Evolutionary conservation across 2,888 invertebrate genomes (phyloP).

Genomic region (Lutraria lutraria): DNA sequence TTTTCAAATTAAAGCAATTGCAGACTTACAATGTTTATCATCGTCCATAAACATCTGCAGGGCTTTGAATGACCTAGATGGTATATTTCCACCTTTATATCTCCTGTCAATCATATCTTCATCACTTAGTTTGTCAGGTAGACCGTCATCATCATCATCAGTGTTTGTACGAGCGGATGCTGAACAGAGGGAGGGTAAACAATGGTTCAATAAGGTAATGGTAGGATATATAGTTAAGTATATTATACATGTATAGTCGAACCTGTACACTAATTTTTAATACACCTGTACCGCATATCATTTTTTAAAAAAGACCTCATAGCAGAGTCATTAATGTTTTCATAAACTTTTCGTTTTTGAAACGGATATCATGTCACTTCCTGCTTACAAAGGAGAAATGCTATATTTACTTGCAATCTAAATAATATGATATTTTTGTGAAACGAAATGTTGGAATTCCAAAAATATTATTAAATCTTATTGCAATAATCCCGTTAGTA

Average conservation of each 20-base stretch:
- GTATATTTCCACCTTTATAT: slow-evolving; percentile 91
- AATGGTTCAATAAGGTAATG: background rate
- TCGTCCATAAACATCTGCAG: slow-evolving; percentile 88
- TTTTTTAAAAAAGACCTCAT: too few species aligned
- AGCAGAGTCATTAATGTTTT: too few species aligned
- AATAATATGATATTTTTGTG: too few species aligned
- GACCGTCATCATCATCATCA: slow-evolving; percentile 76
- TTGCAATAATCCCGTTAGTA: too few species aligned
- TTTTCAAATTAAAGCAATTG: background rate
- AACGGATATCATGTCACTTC: too few species aligned
- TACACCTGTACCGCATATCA: too few species aligned
- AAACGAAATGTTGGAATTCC: too few species aligned
- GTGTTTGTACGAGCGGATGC: slow-evolving; percentile 49
- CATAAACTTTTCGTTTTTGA: too few species aligned
- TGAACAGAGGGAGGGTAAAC: slow-evolving; percentile 16
- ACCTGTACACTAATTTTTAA: background rate
- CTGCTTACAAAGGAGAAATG: too few species aligned
- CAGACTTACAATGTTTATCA: slow-evolving; percentile 57
- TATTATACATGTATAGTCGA: too few species aligned
- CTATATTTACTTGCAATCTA: too few species aligned
- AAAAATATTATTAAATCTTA: too few species aligned
- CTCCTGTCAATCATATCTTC: slow-evolving; percentile 84
- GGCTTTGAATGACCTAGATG: slow-evolving; percentile 93
- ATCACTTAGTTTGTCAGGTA: slow-evolving; percentile 80
- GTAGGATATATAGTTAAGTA: background rate